Conservation (phyloP, 1,140 invertebrate genomes). For the Lucilia sericata region DNA sequence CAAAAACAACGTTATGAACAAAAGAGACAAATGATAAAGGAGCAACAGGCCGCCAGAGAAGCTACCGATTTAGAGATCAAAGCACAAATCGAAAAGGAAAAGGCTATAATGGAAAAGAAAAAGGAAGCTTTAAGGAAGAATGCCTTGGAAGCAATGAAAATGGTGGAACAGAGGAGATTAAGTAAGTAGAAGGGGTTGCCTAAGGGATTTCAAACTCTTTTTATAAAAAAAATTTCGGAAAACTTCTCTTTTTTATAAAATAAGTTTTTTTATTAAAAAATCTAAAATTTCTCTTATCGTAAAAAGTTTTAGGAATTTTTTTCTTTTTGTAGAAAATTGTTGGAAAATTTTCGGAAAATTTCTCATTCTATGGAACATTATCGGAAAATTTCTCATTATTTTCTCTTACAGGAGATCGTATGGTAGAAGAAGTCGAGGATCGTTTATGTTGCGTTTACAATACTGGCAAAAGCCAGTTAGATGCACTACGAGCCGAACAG, state of each 20-base stretch:
- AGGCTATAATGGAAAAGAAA: constrained; percentile 47
- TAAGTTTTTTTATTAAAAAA: no score
- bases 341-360: no score
- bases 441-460: constrained; percentile 58
- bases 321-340: no score
- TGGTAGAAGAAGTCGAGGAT: constrained; percentile 59
- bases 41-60: constrained; percentile 32
- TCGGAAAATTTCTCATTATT: no score
- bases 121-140: constrained; percentile 52
- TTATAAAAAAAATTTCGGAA: no score
- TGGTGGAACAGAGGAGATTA: constrained; percentile 55
- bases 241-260: no score
- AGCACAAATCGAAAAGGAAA: constrained; percentile 53
- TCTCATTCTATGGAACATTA: no score
- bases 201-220: no score
- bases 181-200: constrained; percentile 53
- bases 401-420: constrained; percentile 51
- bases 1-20: constrained; percentile 48
- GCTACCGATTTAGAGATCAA: constrained; percentile 47
- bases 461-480: constrained; percentile 54
- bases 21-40: constrained; percentile 50
- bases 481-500: constrained; percentile 47
- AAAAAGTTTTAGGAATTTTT: no score
- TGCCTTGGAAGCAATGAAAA: constrained; percentile 59
- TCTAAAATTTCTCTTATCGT: no score